These are phyloP conservation scores for Germaria angustata DNA, from an alignment of 2,888 invertebrate species.

Conservation along the genomic window DNA sequence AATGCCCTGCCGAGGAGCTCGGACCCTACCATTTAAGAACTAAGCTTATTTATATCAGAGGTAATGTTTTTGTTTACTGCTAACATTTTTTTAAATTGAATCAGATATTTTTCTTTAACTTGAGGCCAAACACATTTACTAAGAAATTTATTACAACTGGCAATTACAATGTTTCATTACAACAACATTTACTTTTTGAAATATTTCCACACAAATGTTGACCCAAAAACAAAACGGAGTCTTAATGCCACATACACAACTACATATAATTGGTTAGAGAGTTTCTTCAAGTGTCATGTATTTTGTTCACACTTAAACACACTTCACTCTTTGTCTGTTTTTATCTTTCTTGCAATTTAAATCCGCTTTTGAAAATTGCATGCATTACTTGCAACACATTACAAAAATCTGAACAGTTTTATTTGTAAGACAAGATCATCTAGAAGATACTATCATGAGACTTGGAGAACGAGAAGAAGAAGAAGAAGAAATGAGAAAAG, in stretches of 20 bases:
- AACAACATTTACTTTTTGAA: not conserved
- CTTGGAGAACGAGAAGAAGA: not conserved
- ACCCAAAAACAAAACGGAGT: not conserved
- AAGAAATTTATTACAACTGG: no score
- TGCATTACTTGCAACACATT: conserved; percentile 43
- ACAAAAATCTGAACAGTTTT: conserved; percentile 35
- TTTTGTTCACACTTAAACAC: not conserved
- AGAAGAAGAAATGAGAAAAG: no score
- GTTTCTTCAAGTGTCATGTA: conserved; percentile 22
- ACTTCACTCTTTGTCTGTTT: not conserved
- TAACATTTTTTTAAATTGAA: no score
- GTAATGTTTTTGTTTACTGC: no score
- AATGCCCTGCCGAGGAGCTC: no score
- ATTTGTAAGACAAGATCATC: conserved; percentile 22
- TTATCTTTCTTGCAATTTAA: not conserved
- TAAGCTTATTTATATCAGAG: no score
- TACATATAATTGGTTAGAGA: conserved; percentile 32
- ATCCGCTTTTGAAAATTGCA: conserved; percentile 47
- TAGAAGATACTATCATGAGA: not conserved
- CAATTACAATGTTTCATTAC: not conserved
- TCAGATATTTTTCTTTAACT: no score
- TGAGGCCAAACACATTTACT: no score
- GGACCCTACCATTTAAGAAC: no score
- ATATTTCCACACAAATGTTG: not conserved
- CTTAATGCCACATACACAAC: conserved; percentile 4